Evolutionary conservation across 2,113 vertebrate species (phyloP), one percentile per base, ranked within the genome.

Genomic region (Plestiodon gilberti): DNA sequence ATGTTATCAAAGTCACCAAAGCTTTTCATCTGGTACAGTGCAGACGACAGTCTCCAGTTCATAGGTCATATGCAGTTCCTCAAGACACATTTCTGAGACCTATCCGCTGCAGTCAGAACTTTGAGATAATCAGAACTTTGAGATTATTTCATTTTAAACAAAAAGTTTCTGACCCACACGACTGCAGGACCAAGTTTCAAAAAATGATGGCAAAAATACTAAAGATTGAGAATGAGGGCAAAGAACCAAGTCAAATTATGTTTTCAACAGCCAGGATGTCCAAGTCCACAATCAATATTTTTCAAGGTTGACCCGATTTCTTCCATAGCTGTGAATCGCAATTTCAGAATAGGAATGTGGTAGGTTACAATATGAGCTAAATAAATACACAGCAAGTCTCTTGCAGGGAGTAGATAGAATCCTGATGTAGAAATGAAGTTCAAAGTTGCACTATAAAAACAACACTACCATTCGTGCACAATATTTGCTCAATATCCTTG

Each of bases 81-180:
- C 30, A 33, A 69, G 52, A 33, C 17, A 55, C n/a, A 55, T 71
- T 69, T 61, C 2, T 59, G 23, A 78, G 3, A 11, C 35, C n/a
- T 52, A 13, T 69, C 48, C 33, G 43, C 48, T 52, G 3, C 15
- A 67, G 17, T 48, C 64, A 69, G 20, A 52, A 48, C 33, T 65
- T 5, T 43, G 25, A 43, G 40, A 74, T 48, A 22, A 30, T 48
- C 9, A 14, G 40, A 23, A 23, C n/a, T 33, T 3, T 10, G 18
- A 6, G 15, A 23, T n/a, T n/a, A 14, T 10, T n/a, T 64, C 28
- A 81, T 18, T 43, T 35, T 17, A 81, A 83, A 0, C 0, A 17
- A 67, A 18, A 20, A 0, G 0, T 71, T 90, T 81, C n/a, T 64
- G 25, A 81, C 48, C 30, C 18, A 1, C 22, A 17, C 61, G n/a